phyloP scores from a whole-genome alignment of 2,888 invertebrate genomes.

The Drosophila rellima region DNA sequence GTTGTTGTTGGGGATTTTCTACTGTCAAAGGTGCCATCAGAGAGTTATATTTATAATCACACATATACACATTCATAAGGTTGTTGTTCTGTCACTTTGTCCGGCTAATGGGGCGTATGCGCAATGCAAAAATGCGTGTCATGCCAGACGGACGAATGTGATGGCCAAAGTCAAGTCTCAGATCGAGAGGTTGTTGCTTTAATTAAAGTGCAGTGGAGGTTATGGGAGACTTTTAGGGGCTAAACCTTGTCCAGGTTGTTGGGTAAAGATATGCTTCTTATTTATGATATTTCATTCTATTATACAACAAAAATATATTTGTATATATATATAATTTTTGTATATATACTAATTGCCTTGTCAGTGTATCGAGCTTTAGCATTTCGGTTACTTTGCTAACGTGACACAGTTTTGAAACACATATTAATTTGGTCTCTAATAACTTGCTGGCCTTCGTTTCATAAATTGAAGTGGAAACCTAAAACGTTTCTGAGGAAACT shows the following conservation, averaged over 20 bases:
- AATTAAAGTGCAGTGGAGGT: slow-evolving; percentile 28
- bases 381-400: slow-evolving; percentile 6
- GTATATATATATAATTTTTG: not conserved
- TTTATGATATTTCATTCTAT: not conserved
- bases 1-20: slow-evolving; percentile 24
- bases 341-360: not conserved
- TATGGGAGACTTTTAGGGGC: not conserved
- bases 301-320: not conserved
- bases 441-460: slow-evolving; percentile 34
- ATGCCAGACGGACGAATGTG: slow-evolving; percentile 32
- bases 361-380: not conserved
- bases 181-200: slow-evolving; percentile 7
- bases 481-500: not conserved
- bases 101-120: slow-evolving; percentile 58
- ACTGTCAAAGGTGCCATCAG: slow-evolving; percentile 48
- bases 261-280: not conserved
- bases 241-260: not conserved
- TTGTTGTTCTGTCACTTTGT: slow-evolving; percentile 31
- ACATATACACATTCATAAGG: not conserved
- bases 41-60: not conserved
- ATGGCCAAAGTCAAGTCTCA: slow-evolving; percentile 43
- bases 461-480: not conserved
- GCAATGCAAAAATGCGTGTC: slow-evolving; percentile 61
- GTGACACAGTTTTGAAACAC: not conserved
- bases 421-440: slow-evolving; percentile 3